A percentile compares a stretch with the other conserved stretches of the same genome.
These are phyloP conservation scores for Chiloscyllium punctatum DNA, from an alignment of 2,797 vertebrate genomes.

Conservation along the genomic window DNA sequence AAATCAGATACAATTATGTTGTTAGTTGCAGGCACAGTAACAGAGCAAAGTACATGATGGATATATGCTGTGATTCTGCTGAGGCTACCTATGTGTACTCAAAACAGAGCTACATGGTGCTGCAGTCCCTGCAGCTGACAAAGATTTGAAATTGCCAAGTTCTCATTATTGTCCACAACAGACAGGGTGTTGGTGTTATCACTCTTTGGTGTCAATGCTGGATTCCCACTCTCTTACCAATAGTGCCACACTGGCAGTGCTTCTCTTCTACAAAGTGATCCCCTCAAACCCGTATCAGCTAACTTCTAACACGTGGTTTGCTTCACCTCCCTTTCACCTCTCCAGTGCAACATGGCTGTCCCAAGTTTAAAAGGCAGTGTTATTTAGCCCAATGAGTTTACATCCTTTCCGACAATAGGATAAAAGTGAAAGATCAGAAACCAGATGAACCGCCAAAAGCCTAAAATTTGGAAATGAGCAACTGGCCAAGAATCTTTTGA, in stretches of 20 bases:
- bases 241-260: neutral
- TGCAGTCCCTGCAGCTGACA: neutral
- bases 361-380: neutral
- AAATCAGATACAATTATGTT: neutral
- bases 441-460: neutral
- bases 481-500: neutral
- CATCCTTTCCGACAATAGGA: neutral
- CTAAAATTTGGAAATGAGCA: neutral
- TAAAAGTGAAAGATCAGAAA: neutral
- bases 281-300: neutral
- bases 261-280: neutral
- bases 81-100: neutral
- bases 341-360: neutral
- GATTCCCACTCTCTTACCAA: neutral
- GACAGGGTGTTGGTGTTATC: neutral
- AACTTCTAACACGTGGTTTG: neutral
- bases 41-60: neutral
- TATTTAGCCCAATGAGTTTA: neutral
- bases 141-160: neutral
- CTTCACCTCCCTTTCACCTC: neutral
- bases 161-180: neutral
- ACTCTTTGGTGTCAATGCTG: neutral
- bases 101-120: neutral
- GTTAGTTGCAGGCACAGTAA: neutral
- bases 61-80: constrained; percentile 11